Base-by-base conservation (phyloP, 2,113 vertebrate genomes). In the Conger conger region DNA sequence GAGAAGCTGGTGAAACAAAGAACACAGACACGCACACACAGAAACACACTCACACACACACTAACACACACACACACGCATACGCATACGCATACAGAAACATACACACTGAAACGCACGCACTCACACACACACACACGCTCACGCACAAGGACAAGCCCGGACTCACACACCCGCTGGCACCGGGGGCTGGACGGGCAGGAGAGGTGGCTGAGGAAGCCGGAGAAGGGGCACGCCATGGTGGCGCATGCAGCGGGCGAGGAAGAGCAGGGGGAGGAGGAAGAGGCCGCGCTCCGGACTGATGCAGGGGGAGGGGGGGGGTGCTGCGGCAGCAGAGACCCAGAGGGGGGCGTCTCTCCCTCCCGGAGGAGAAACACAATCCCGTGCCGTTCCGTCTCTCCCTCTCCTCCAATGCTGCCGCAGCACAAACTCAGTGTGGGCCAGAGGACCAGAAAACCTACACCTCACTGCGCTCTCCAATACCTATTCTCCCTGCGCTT, bases 291-390 rank as follows among this genome's bases (percentile, higher is more conserved):
- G 9, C 9, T 50, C 15, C 9, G 79, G 42, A 50, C 27, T 45
- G 38, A 27, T 80, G 79, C 79, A n/a, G 40, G 4, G 80, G 27
- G 54, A 50, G 15, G 40, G 80, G 33, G 23, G 13, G 50, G 45
- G n/a, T 23, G 80, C 50, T 60, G 80, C 80, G 13, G 80, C 80
- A 54, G 80, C 79, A 80, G 4, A 42, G 20, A 38, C 38, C 38
- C 40, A 30, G 37, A 45, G 38, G 42, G 57, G 57, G 18, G 57
- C 57, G 57, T 63, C 57, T 27, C 57, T 63, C 50, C 13, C 0
- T 83, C 82, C 82, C 82, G 23, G 4, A 76, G 82, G 82, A 83
- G 82, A 83, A 83, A 83, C 54, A 30, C 38, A 60, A 82, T 82
- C 45, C 33, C 54, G 3, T 16, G 20, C 15, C 16, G 17, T 37